Conservation (phyloP, 1,140 invertebrate genomes). For the Caenorhabditis inopinata region DNA sequence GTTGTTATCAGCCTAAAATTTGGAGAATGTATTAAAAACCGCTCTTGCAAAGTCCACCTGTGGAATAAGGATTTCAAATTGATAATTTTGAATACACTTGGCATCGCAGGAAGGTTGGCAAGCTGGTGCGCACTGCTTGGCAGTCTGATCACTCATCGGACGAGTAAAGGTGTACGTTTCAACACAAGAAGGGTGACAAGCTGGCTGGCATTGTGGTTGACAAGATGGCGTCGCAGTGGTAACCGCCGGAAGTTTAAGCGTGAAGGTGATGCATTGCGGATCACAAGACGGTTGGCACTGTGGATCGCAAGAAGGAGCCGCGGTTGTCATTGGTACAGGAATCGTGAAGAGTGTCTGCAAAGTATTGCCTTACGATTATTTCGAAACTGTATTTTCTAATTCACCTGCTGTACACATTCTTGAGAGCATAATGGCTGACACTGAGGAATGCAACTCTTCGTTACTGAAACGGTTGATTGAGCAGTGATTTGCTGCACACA, state of each 20-base stretch:
- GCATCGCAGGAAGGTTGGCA: slow-evolving; percentile 31
- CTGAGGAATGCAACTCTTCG: slow-evolving; percentile 8
- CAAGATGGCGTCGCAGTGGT: slow-evolving; percentile 13
- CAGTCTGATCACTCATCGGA: background rate
- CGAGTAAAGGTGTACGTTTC: slow-evolving; percentile 6
- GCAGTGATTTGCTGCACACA: slow-evolving; percentile 28
- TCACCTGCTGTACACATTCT: slow-evolving; percentile 25
- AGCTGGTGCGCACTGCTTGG: slow-evolving; percentile 29
- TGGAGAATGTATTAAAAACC: too few species aligned
- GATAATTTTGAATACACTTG: slow-evolving; percentile 35
- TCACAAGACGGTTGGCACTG: slow-evolving; percentile 26
- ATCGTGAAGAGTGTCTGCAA: background rate
- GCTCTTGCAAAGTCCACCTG: background rate
- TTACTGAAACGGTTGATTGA: slow-evolving; percentile 2
- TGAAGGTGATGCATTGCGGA: slow-evolving; percentile 16
- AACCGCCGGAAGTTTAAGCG: background rate
- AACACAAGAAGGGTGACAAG: slow-evolving; percentile 29
- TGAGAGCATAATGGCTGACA: slow-evolving; percentile 32
- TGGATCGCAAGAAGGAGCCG: slow-evolving; percentile 5
- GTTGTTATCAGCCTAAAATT: slow-evolving; percentile 33
- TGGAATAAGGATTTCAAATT: slow-evolving; percentile 36
- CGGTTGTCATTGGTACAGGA: background rate
- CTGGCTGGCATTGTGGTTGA: slow-evolving; percentile 36
- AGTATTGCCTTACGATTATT: background rate
- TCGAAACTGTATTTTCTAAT: background rate